Conservation (phyloP, 1,140 invertebrate genomes). For the Nilaparvata lugens region DNA sequence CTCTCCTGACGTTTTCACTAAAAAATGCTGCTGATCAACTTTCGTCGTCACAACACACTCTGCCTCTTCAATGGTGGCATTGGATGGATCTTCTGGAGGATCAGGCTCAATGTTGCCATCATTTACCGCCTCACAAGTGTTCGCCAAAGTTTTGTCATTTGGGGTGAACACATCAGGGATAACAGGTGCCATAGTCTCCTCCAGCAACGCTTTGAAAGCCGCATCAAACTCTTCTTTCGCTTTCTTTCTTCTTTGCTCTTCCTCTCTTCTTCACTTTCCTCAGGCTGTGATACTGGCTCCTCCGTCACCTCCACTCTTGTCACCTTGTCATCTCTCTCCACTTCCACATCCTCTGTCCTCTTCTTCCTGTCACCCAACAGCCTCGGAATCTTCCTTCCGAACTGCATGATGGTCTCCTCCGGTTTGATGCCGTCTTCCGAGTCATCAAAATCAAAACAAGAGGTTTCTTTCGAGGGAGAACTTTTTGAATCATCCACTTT, state of each 20-base stretch:
- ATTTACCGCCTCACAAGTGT: not conserved
- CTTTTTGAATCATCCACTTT: conserved; percentile 28
- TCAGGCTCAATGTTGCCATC: not conserved
- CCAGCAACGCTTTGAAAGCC: conserved; percentile 44
- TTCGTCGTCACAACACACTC: not conserved
- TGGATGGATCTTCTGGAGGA: not conserved
- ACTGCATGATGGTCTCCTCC: conserved; percentile 31
- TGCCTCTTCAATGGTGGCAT: no score
- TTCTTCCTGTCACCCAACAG: conserved; percentile 24
- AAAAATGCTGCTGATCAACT: not conserved
- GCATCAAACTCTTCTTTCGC: conserved; percentile 37
- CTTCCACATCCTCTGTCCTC: not conserved
- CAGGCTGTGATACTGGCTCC: not conserved
- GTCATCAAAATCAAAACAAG: conserved; percentile 45
- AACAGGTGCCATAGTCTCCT: conserved; percentile 43
- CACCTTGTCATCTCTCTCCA: not conserved
- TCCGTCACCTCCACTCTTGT: not conserved
- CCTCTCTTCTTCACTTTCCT: conserved; percentile 1
- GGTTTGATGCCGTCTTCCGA: conserved; percentile 36
- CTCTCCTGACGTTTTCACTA: conserved; percentile 3
- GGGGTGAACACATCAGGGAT: conserved; percentile 32
- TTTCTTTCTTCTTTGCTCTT: conserved; percentile 32
- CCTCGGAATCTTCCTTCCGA: conserved; percentile 42
- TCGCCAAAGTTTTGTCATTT: not conserved
- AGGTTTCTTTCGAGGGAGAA: conserved; percentile 18